phyloP scores from a whole-genome alignment of 1,140 invertebrate genomes.

The Drosophila repleta region DNA sequence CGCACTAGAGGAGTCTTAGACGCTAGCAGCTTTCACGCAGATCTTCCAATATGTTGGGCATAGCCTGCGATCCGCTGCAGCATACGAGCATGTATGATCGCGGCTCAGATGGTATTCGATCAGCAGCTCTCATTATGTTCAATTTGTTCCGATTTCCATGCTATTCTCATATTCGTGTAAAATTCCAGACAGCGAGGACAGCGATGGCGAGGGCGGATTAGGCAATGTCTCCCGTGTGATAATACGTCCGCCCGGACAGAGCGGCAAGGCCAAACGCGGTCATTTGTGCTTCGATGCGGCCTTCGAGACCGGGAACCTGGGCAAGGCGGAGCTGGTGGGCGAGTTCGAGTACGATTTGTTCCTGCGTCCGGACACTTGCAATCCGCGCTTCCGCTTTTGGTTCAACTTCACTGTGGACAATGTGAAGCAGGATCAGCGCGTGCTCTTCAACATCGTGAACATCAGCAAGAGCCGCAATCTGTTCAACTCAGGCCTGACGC shows the following conservation, averaged over 20 bases:
- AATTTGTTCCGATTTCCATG: neutral
- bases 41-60: conserved; percentile 67
- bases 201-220: conserved; percentile 96
- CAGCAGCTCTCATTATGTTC: neutral
- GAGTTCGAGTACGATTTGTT: conserved; percentile 98
- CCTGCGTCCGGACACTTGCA: conserved; percentile 97
- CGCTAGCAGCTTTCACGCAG: conserved; percentile 32
- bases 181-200: conserved; percentile 95
- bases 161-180: neutral
- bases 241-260: conserved; percentile 96
- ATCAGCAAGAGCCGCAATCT: conserved; percentile 96
- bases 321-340: conserved; percentile 95
- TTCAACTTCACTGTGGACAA: conserved; percentile 99
- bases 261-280: conserved; percentile 91
- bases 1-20: conserved; percentile 54
- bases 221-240: conserved; percentile 97
- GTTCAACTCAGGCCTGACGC: conserved; percentile 95
- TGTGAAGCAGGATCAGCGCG: conserved; percentile 95
- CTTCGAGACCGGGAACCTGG: conserved; percentile 98
- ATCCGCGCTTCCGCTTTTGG: conserved; percentile 96
- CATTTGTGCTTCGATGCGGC: conserved; percentile 99
- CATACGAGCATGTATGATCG: conserved; percentile 88
- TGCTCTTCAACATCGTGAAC: conserved; percentile 99
- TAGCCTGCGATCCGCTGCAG: conserved; percentile 86
- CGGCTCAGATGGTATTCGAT: conserved; percentile 84